Evolutionary conservation across 2,888 invertebrate genomes (phyloP).

Genomic region (Leuctra nigra): DNA sequence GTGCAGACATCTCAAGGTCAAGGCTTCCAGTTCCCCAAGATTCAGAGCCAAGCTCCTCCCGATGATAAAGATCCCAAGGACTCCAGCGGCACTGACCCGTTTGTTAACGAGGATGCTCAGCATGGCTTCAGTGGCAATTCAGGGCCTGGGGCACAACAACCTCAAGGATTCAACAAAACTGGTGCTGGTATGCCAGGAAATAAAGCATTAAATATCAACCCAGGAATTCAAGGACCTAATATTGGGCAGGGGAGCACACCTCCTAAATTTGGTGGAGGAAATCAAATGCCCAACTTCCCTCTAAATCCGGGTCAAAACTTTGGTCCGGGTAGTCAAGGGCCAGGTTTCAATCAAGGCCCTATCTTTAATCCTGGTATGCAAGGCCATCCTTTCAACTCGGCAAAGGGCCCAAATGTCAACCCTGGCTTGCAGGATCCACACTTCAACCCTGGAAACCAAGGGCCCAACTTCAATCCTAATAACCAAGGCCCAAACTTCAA

Average conservation of each 20-base stretch:
- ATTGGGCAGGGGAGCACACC: not conserved
- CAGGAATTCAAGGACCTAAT: not conserved
- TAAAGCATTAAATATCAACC: not conserved
- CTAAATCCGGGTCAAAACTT: not conserved
- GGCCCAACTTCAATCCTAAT: not conserved
- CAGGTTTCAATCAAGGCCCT: too few relatives aligned
- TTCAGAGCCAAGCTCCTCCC: not conserved
- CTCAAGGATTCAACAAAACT: not conserved
- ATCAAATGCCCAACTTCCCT: not conserved
- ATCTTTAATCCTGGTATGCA: not conserved
- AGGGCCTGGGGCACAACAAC: not conserved
- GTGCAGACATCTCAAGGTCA: conserved; percentile 13
- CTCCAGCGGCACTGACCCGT: not conserved
- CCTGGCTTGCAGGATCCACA: not conserved
- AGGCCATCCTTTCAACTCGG: not conserved
- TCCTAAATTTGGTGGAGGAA: not conserved
- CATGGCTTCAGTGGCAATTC: not conserved
- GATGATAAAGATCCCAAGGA: not conserved
- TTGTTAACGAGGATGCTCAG: not conserved
- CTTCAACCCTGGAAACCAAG: not conserved
- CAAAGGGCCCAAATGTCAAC: not conserved
- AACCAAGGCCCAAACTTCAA: too few relatives aligned
- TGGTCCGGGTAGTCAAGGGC: too few relatives aligned
- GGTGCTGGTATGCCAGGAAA: too few relatives aligned
- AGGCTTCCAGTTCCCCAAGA: conserved; percentile 6